Base-by-base conservation (phyloP, 2,888 invertebrate genomes). In the Abrostola tripartita region DNA sequence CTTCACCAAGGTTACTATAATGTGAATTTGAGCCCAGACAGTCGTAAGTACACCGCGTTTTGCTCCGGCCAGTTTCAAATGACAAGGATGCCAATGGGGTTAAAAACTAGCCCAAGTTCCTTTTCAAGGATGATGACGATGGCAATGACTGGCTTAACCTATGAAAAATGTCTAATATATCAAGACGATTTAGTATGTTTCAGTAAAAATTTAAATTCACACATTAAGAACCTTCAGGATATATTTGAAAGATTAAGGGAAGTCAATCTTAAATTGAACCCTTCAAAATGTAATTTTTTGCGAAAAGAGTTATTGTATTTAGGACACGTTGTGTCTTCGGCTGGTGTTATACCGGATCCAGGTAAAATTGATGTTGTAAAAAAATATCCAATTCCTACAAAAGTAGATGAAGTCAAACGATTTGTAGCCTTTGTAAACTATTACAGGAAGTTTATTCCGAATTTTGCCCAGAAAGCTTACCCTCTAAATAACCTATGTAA, bases 281-380 rank as follows among this genome's bases (percentile, higher is more conserved):
- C 60, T 4, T n/a, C 1, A 8, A 60, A 60, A 52, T 60, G 60
- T 10, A 47, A 52, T 37, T 60, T 60, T 40, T 37, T 60, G 37
- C 42, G 38, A 24, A 60, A 60, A 37, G 14, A 60, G n/a, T 56
- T 62, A 10, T 12, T 62, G 5, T 61, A 55, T 41, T 52, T 61
- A 44, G 61, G 61, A 8, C 61, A 61, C n/a, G 24, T 51, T 4
- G 41, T 58, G 6, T 50, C 57, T 50, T 5, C 4, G 0, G 24
- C 49, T 10, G 57, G 52, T 36, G 36, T 59, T 37, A 35, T 14
- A 52, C 59, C 59, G 14, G 64, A 63, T 44, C 52, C 63, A n/a
- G 38, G 36, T 6, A 60, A 59, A 52, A 10, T 58, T 36, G 10
- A 7, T n/a, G 35, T 40, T n/a, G 8, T 63, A 9, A 37, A 37